Base-by-base conservation (phyloP, 2,797 vertebrate genomes). In the Spinibarbus caldwelli region DNA sequence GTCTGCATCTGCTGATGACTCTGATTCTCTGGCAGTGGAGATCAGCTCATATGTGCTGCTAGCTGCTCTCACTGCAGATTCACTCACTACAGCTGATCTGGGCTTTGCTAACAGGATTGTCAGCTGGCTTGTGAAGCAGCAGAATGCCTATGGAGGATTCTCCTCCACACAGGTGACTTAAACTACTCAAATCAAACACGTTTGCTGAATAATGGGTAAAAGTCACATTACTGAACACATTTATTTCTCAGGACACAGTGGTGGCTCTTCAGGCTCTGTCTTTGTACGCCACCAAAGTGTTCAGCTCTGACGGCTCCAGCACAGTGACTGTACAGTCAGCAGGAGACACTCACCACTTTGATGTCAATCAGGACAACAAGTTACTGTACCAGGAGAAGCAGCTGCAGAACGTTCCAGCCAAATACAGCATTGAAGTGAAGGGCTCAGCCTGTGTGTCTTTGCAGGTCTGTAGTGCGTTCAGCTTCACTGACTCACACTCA, bases 221-320 rank as follows among this genome's bases (percentile, higher is more conserved):
- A 29, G 70, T 29, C 10, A 52, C 31, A 81, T 15, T 8, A 41
- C 59, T 72, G 45, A 45, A 70, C 52, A 70, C 52, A 23, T 71
- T 45, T 81, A 26, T 45, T 64, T 86, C 86, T 8, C 64, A 95
- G 93, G 94, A 95, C 91, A 94, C 94, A 0, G 95, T 97, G 80
- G 94, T 94, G 86, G 96, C 95, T 86, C 95, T 97, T 62, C 96
- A 97, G 92, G 97, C 96, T 78, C 92, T 97, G 78, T 89, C 97
- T 79, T 91, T 95, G n/a, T 97, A 97, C 78, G 94, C 95, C 62
- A 88, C 93, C 21, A 89, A 90, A 77, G 95, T 94, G 86, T 80
- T 80, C 78, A 80, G 62, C 78, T 31, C 78, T 80, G 62, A 49
- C 78, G 78, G 78, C 54, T 79, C 88, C n/a, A 83, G 93, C 86